These are phyloP conservation scores for Dolichotis patagonum DNA, from an alignment of 2,113 vertebrate species.

Conservation along the genomic window DNA sequence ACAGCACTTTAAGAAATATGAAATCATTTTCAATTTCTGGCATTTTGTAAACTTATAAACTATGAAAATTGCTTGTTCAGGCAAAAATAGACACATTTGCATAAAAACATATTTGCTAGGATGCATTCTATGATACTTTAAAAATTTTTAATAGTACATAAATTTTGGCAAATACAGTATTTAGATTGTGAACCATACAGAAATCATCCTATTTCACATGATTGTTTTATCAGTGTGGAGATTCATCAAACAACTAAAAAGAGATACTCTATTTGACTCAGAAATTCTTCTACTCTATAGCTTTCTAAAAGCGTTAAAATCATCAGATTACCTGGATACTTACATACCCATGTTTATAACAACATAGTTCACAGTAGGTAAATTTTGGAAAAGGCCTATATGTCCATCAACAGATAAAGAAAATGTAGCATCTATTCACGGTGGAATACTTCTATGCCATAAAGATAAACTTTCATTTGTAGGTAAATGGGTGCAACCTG, in stretches of 20 bases:
- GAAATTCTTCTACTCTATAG: background rate
- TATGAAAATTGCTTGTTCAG: background rate
- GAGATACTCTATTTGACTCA: background rate
- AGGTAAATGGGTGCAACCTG: background rate
- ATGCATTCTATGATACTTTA: constrained; percentile 25
- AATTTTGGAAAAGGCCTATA: background rate
- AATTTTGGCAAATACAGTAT: background rate
- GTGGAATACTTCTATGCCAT: background rate
- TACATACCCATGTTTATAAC: background rate
- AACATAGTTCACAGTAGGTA: background rate
- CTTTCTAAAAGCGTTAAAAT: background rate
- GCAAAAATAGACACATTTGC: background rate
- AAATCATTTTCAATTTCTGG: background rate
- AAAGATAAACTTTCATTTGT: background rate
- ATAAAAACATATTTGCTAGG: background rate
- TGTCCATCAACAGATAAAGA: background rate
- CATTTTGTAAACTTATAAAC: constrained; percentile 41
- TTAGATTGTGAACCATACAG: background rate
- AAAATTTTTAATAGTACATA: background rate
- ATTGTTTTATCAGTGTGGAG: background rate
- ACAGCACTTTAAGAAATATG: background rate
- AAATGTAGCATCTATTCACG: background rate
- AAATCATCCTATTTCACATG: background rate
- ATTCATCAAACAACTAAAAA: background rate
- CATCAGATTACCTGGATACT: background rate